phyloP scores from a whole-genome alignment of 2,797 vertebrate species.

The Stomatorhinus walkeri region DNA sequence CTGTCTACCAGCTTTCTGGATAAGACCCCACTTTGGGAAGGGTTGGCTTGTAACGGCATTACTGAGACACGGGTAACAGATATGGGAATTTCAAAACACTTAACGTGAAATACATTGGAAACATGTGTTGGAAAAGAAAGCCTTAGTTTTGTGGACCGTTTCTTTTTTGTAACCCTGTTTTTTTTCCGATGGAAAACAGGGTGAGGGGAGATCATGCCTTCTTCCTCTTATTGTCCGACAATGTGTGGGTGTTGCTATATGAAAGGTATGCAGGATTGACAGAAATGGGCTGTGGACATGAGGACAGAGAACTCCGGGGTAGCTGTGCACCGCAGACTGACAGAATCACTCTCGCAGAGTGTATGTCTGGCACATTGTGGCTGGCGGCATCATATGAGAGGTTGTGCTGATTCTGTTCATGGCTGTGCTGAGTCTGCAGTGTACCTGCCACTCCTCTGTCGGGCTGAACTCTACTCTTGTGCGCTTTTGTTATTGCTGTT shows the following conservation, averaged over 20 bases:
- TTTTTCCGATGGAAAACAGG: slow-evolving; percentile 16
- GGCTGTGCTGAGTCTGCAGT: background rate
- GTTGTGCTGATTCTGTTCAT: background rate
- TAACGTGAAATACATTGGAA: background rate
- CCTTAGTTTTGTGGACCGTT: slow-evolving; percentile 20
- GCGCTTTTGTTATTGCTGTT: background rate
- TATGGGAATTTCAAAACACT: background rate
- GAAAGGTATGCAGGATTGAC: slow-evolving; percentile 1
- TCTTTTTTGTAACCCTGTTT: slow-evolving; percentile 37
- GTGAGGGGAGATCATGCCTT: slow-evolving; percentile 37
- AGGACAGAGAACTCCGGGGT: background rate
- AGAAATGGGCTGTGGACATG: background rate
- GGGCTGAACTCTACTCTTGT: background rate
- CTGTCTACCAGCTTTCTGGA: slow-evolving; percentile 43
- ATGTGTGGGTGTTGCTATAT: slow-evolving; percentile 23
- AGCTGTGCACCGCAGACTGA: background rate
- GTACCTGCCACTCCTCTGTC: background rate
- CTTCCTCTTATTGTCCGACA: slow-evolving; percentile 46
- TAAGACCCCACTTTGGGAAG: slow-evolving; percentile 3
- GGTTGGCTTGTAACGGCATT: background rate
- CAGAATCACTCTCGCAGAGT: background rate
- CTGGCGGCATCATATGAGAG: background rate
- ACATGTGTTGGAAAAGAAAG: background rate
- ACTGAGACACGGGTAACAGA: background rate
- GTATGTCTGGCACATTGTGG: background rate